Conservation (phyloP, 2,797 vertebrate species). For the Cyprinodon diabolis region DNA sequence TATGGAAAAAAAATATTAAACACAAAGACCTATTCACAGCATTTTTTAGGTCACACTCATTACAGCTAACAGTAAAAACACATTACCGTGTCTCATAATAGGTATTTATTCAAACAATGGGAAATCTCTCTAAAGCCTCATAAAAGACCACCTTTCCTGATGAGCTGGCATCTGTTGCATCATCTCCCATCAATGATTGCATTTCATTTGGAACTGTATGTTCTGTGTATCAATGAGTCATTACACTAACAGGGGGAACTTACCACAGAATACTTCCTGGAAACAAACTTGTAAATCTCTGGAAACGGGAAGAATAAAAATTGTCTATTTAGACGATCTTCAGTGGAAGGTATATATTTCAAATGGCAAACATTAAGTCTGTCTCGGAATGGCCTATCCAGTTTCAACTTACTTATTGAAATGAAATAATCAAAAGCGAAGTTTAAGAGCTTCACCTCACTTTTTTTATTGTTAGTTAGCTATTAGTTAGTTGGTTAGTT, state of each 20-base stretch:
- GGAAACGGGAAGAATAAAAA: slow-evolving; percentile 27
- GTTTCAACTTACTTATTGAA: background rate
- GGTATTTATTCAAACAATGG: slow-evolving; percentile 56
- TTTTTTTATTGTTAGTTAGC: no score
- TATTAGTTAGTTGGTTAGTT: no score
- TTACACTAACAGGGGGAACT: slow-evolving; percentile 58
- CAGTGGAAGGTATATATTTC: background rate
- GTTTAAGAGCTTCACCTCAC: no score
- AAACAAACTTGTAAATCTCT: slow-evolving; percentile 39
- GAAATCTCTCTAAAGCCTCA: slow-evolving; percentile 45
- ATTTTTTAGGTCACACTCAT: slow-evolving; percentile 19
- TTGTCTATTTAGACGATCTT: background rate
- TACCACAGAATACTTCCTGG: slow-evolving; percentile 52
- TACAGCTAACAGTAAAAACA: slow-evolving; percentile 39
- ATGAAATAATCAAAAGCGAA: no score
- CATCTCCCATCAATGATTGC: slow-evolving; percentile 56
- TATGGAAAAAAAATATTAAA: slow-evolving; percentile 3
- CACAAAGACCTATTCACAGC: slow-evolving; percentile 16
- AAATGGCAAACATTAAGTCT: background rate
- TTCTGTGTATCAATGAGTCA: slow-evolving; percentile 70
- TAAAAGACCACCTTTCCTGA: slow-evolving; percentile 63
- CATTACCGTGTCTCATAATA: slow-evolving; percentile 25
- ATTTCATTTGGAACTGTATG: slow-evolving; percentile 60
- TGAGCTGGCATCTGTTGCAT: slow-evolving; percentile 71
- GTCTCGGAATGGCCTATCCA: background rate